These are phyloP conservation scores for Parasteatoda lunata DNA, from an alignment of 2,888 invertebrate genomes.

Conservation along the genomic window DNA sequence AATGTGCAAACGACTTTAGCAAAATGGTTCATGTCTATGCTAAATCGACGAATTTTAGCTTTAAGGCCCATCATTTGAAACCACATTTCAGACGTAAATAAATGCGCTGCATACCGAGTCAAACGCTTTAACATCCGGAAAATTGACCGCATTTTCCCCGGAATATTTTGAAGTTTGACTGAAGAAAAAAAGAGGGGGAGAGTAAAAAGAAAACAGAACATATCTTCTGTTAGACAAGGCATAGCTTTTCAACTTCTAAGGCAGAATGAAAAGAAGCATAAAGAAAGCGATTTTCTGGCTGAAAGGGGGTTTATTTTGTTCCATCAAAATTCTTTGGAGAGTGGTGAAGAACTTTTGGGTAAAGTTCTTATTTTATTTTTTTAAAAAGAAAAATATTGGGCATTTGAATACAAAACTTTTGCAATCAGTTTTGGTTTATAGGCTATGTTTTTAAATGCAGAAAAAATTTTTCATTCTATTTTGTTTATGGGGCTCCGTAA, in stretches of 20 bases:
- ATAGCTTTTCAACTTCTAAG: slow-evolving; percentile 63
- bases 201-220: slow-evolving; percentile 4
- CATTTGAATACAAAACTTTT: too few relatives aligned
- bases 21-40: background rate
- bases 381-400: too few relatives aligned
- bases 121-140: slow-evolving; percentile 27
- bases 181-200: background rate
- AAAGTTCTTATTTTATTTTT: too few relatives aligned
- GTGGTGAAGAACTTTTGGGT: too few relatives aligned
- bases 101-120: slow-evolving; percentile 44
- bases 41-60: slow-evolving; percentile 60
- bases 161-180: slow-evolving; percentile 2
- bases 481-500: too few relatives aligned
- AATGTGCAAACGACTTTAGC: slow-evolving; percentile 1
- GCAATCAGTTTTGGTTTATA: too few relatives aligned
- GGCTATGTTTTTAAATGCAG: too few relatives aligned
- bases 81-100: slow-evolving; percentile 35
- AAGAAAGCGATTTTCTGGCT: slow-evolving; percentile 30
- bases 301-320: slow-evolving; percentile 6
- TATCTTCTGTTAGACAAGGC: slow-evolving; percentile 8
- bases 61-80: slow-evolving; percentile 34
- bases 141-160: slow-evolving; percentile 9
- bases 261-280: background rate
- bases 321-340: too few relatives aligned
- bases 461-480: too few relatives aligned